Conservation (phyloP, 2,113 vertebrate species). For the Brachypteracias leptosomus region DNA sequence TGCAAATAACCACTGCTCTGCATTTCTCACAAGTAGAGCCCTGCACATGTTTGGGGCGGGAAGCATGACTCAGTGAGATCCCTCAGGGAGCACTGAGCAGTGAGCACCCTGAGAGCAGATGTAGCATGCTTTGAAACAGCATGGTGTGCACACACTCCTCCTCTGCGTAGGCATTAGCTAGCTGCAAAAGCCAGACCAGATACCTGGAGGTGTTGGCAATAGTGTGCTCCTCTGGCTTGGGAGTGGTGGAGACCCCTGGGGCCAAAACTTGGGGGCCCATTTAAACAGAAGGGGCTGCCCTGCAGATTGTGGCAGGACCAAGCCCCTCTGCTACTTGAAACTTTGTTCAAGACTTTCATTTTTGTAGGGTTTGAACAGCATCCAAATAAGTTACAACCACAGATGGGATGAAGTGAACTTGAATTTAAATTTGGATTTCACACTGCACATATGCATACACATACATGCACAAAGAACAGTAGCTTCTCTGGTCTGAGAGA, state of each 20-base stretch:
- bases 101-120: neutral
- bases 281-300: neutral
- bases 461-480: neutral
- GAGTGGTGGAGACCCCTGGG: fast-evolving
- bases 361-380: conserved; percentile 24
- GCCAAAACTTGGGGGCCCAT: neutral
- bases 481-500: neutral
- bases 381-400: conserved; percentile 50
- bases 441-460: conserved; percentile 48
- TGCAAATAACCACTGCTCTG: neutral
- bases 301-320: neutral
- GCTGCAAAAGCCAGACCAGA: neutral
- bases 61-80: neutral
- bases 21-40: neutral
- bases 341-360: conserved; percentile 16
- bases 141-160: neutral
- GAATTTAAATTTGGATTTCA: conserved; percentile 64
- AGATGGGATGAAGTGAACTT: conserved; percentile 57
- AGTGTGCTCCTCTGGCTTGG: fast-evolving
- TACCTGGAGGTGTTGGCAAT: neutral
- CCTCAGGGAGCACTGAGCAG: neutral
- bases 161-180: neutral
- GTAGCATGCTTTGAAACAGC: neutral
- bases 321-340: neutral
- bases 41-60: neutral